Conservation (phyloP, 2,888 invertebrate genomes). For the Meteorus colon region DNA sequence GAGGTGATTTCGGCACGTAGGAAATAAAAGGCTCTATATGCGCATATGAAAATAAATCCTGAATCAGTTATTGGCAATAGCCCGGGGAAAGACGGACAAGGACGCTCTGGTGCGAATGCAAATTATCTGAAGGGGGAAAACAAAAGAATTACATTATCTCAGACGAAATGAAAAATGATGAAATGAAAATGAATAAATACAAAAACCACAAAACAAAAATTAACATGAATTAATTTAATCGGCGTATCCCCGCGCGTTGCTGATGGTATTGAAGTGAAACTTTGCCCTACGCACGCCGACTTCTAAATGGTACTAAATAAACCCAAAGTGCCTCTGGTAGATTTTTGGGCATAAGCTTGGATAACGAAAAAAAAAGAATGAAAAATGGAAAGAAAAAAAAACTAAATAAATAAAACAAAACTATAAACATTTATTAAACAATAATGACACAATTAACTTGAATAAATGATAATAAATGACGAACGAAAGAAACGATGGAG, state of each 20-base stretch:
- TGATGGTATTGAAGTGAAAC: constrained; percentile 44
- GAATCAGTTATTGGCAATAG: constrained; percentile 39
- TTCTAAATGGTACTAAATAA: constrained; percentile 72
- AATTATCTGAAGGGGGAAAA: constrained; percentile 34
- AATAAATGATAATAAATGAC: constrained; percentile 26
- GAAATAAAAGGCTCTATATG: constrained; percentile 24
- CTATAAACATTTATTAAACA: constrained; percentile 40
- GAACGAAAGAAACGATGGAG: constrained; percentile 27
- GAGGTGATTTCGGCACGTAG: constrained; percentile 39
- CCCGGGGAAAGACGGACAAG: constrained; percentile 48
- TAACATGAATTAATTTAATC: constrained; percentile 6
- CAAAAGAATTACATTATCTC: constrained; percentile 38
- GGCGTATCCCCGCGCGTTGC: constrained; percentile 39
- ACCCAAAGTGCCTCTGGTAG: constrained; percentile 74
- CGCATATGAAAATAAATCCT: constrained; percentile 16
- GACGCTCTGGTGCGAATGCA: constrained; percentile 47
- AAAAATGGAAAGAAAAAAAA: constrained; percentile 38
- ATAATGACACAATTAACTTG: constrained; percentile 49
- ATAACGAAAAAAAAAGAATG: constrained; percentile 64
- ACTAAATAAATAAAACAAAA: constrained; percentile 49
- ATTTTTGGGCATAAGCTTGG: constrained; percentile 73
- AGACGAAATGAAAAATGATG: constrained; percentile 22
- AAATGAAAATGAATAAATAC: not conserved
- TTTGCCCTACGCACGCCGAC: constrained; percentile 69
- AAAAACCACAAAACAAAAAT: not conserved